Conservation (phyloP, 2,797 vertebrate species). For the Clamator glandarius region DNA sequence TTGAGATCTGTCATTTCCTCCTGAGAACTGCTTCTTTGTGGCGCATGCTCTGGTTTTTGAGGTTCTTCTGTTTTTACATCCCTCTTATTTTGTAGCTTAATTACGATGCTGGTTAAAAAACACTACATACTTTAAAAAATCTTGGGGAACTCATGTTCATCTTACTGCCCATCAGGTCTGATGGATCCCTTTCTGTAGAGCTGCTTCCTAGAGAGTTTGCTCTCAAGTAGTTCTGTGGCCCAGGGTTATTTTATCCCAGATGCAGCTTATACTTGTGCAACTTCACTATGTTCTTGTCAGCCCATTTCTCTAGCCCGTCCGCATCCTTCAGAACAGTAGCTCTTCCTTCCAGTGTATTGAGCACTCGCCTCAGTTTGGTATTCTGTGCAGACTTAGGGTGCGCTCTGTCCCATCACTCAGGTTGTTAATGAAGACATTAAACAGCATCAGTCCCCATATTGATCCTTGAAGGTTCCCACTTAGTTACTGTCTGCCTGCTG, state of each 20-base stretch:
- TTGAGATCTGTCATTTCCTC: not conserved
- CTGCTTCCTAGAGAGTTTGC: not conserved
- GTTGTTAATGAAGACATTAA: not conserved
- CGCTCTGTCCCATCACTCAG: not conserved
- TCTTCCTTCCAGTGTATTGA: accelerated
- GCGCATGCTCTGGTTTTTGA: not conserved
- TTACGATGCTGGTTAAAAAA: not conserved
- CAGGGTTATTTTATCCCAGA: not conserved
- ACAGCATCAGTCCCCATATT: accelerated
- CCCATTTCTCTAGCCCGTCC: not conserved
- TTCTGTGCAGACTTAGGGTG: not conserved
- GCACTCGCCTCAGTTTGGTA: accelerated
- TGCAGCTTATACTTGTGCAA: not conserved
- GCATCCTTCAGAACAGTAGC: not conserved
- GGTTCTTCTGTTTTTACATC: not conserved
- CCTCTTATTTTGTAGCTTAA: not conserved
- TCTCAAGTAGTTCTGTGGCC: not conserved
- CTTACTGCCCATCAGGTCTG: not conserved
- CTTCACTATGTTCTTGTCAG: not conserved
- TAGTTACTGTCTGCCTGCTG: not conserved
- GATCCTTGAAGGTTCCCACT: not conserved
- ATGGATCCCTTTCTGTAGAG: not conserved
- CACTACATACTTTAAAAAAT: not conserved
- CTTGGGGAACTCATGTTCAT: not conserved
- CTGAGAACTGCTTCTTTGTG: not conserved